Evolutionary conservation across 1,140 invertebrate genomes (phyloP).

Genomic region (Eulimnadia texana): DNA sequence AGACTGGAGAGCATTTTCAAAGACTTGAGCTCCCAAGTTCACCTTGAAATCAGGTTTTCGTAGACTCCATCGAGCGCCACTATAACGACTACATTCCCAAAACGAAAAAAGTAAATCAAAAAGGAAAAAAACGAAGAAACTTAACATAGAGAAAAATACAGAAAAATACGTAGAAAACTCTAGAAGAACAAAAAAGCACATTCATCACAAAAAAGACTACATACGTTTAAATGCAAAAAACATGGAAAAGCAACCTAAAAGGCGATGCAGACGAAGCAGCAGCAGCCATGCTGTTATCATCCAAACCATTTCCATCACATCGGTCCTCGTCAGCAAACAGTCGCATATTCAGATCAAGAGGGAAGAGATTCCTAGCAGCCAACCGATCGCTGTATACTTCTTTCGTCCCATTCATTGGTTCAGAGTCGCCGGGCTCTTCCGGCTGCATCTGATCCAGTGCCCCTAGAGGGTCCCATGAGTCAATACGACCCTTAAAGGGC

Average conservation of each 20-base stretch:
- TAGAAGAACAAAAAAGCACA: constrained; percentile 21
- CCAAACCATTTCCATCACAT: neutral
- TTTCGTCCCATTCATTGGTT: too few species aligned
- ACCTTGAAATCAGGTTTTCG: constrained; percentile 52
- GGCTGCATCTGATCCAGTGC: constrained; percentile 37
- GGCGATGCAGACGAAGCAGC: neutral
- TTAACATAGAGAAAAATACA: constrained; percentile 22
- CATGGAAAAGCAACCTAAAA: constrained; percentile 1
- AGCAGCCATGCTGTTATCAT: constrained; percentile 3
- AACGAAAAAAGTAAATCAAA: constrained; percentile 19
- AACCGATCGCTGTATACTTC: too few species aligned
- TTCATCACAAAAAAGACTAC: constrained; percentile 19
- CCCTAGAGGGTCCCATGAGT: constrained; percentile 82
- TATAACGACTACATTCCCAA: constrained; percentile 50
- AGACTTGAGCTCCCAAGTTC: constrained; percentile 43
- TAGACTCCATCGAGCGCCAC: constrained; percentile 55
- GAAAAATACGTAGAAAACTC: constrained; percentile 22
- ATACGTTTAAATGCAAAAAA: constrained; percentile 12
- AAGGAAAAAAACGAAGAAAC: constrained; percentile 18
- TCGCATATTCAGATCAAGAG: constrained; percentile 3
- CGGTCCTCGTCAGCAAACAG: constrained; percentile 6
- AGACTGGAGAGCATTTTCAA: constrained; percentile 50
- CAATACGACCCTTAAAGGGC: constrained; percentile 56
- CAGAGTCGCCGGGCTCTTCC: too few species aligned
- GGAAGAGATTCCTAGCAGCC: neutral